phyloP scores from a whole-genome alignment of 1,140 invertebrate species.

The Aphelenchoides fujianensis region DNA sequence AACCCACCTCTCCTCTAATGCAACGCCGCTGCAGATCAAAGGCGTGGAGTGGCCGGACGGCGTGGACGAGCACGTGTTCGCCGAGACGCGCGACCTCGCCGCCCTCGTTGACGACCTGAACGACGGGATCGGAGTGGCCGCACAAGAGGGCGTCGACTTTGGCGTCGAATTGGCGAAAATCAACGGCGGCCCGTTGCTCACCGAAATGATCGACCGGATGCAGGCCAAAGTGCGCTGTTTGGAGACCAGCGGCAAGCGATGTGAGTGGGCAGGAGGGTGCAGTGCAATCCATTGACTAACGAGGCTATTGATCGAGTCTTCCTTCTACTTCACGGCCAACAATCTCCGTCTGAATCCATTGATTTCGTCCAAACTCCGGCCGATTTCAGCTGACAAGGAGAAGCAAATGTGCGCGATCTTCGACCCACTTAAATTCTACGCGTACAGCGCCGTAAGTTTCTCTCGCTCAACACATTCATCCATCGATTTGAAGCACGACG shows the following conservation, averaged over 20 bases:
- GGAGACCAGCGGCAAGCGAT: background rate
- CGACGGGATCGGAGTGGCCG: background rate
- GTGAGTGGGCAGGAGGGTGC: background rate
- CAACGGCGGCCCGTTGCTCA: slow-evolving; percentile 36
- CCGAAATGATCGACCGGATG: slow-evolving; percentile 18
- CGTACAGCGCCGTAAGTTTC: slow-evolving; percentile 36
- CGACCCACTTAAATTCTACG: slow-evolving; percentile 41
- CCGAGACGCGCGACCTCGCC: background rate
- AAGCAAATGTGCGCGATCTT: slow-evolving; percentile 7
- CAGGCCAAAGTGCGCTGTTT: slow-evolving; percentile 13
- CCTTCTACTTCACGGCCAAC: no score
- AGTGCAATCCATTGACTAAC: background rate
- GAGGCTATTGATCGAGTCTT: no score
- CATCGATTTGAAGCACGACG: slow-evolving; percentile 41
- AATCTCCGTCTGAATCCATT: no score
- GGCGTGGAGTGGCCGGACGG: background rate
- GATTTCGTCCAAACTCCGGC: no score
- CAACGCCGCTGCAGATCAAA: background rate
- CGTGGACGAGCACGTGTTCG: background rate
- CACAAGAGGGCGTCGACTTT: slow-evolving; percentile 37
- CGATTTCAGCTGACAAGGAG: background rate
- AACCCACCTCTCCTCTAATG: background rate
- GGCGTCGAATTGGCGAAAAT: slow-evolving; percentile 32
- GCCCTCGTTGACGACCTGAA: background rate
- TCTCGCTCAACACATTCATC: slow-evolving; percentile 2